phyloP scores from a whole-genome alignment of 23 tunicate genomes.

The Oikopleura dioica region DNA sequence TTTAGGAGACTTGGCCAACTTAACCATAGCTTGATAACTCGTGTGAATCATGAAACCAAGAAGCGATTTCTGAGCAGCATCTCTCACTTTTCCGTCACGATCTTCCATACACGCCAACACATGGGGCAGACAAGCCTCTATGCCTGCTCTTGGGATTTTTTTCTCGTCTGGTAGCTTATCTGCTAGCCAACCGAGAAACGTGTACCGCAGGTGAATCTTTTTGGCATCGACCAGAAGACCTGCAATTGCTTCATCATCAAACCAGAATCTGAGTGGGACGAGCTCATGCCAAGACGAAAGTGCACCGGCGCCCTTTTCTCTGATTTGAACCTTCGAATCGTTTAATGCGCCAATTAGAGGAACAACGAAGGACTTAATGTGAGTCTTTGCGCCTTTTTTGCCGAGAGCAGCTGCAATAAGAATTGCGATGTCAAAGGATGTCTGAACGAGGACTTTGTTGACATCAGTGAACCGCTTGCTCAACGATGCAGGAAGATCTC shows the following conservation, averaged over 20 bases:
- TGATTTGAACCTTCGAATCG: slow-evolving; percentile 42
- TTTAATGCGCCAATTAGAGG: slow-evolving; percentile 30
- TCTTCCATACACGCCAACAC: slow-evolving; percentile 74
- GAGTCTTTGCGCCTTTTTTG: slow-evolving; percentile 26
- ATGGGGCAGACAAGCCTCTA: slow-evolving; percentile 35
- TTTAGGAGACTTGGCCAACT: slow-evolving; percentile 24
- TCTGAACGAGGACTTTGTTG: slow-evolving; percentile 50
- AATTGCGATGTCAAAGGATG: slow-evolving; percentile 28
- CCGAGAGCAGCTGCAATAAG: slow-evolving; percentile 54
- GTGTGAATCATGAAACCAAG: slow-evolving; percentile 52
- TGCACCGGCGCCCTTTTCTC: background rate
- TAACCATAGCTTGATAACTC: slow-evolving; percentile 32
- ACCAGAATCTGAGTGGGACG: background rate
- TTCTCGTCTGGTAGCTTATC: slow-evolving; percentile 26
- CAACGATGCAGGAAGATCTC: slow-evolving; percentile 44
- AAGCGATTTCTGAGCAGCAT: slow-evolving; percentile 43
- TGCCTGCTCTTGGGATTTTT: slow-evolving; percentile 22
- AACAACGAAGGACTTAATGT: slow-evolving; percentile 18
- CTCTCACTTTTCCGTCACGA: slow-evolving; percentile 54
- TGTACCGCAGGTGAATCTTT: background rate
- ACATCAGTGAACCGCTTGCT: slow-evolving; percentile 51
- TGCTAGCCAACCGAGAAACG: slow-evolving; percentile 44
- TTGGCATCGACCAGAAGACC: background rate
- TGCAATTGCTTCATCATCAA: background rate
- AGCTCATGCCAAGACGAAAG: background rate